Conservation (phyloP, 2,888 invertebrate genomes). For the Thymelicus sylvestris region DNA sequence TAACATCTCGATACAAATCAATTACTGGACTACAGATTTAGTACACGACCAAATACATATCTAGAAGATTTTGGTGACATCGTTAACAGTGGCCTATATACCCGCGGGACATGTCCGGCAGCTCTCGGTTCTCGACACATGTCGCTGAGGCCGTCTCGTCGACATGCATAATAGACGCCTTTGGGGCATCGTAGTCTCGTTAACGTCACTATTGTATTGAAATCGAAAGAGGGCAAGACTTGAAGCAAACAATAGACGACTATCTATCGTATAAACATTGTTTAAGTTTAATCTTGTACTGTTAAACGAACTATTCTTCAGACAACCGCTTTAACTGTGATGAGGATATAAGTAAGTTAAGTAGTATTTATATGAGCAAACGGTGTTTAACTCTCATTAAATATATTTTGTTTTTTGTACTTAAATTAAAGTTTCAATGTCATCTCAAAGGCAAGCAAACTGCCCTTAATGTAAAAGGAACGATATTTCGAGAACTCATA, state of each 20-base stretch:
- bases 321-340: too few species aligned
- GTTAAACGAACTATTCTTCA: too few species aligned
- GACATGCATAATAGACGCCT: conserved; percentile 29
- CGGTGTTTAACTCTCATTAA: too few species aligned
- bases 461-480: not conserved
- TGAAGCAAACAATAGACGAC: not conserved
- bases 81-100: conserved; percentile 2
- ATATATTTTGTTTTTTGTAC: not conserved
- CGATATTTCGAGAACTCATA: conserved; percentile 5
- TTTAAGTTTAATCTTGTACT: not conserved
- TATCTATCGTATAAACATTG: not conserved
- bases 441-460: not conserved
- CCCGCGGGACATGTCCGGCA: conserved; percentile 20
- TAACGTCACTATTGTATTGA: conserved; percentile 29
- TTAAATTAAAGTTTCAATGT: not conserved
- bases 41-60: too few species aligned
- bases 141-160: conserved; percentile 17
- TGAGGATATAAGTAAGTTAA: too few species aligned
- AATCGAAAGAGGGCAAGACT: conserved; percentile 11
- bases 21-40: not conserved
- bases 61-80: conserved; percentile 15
- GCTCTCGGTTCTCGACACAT: conserved; percentile 20
- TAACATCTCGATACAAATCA: not conserved
- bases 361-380: too few species aligned
- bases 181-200: conserved; percentile 26